Evolutionary conservation across 2,113 vertebrate genomes (phyloP), one percentile per base, ranked within the genome.

Genomic region (Ariopsis seemanni): DNA sequence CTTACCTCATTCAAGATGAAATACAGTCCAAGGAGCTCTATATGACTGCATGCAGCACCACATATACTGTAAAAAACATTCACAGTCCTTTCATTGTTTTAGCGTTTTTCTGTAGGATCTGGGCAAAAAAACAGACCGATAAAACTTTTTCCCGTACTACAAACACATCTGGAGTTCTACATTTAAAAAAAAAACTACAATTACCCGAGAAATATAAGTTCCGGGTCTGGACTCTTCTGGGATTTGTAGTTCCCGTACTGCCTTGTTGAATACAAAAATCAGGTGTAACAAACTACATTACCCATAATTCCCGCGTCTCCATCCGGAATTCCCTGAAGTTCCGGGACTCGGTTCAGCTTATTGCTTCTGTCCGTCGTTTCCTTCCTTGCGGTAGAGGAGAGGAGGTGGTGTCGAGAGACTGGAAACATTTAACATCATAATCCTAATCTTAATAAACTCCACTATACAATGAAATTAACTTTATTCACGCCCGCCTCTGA

Each of bases 401-500:
- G 92, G 91, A 95, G 94, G 90, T 92, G 93, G 93, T 92, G 92
- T 94, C 93, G 91, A 93, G 92, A 91, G 91, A 93, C 90, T 91
- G 92, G 92, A 90, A 93, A 93, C 88, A 92, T 91, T 90, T 62
- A 91, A 63, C 92, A 93, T 85, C 91, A 88, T 81, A 94, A 92
- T 91, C 92, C 93, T 82, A 89, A 91, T 67, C 85, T 42, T 42
- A 42, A 42, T 42, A 93, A 72, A 92, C 90, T 89, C 86, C 74
- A 92, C 85, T 94, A 72, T 95, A 95, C 93, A 93, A 96, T 96
- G 95, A 96, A 95, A 95, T 93, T 94, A 69, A 91, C 92, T 91
- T 89, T 90, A 90, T 67, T 92, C 90, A 89, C 90, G 90, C 91
- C 92, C 87, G 93, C 84, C 91, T 90, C 94, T 69, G 91, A 94